Base-by-base conservation (phyloP, 2,113 vertebrate species). In the Panurus biarmicus region DNA sequence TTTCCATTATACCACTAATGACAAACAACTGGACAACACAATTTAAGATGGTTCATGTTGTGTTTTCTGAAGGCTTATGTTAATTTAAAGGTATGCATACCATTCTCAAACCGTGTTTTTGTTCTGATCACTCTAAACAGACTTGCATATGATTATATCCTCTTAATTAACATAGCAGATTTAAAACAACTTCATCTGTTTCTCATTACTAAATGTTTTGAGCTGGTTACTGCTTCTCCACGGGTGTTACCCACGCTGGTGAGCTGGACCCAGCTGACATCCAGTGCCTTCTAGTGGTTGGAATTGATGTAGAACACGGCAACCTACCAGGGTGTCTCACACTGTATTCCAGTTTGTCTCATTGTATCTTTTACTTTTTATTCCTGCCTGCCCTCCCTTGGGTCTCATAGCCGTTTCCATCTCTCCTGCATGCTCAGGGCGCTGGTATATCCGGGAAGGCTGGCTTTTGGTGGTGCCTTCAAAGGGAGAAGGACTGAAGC, bases 371-470 rank as follows among this genome's bases (percentile, higher is more conserved):
- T 40, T 26, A 40, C 11, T 23, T 42, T 44, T 24, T 44, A 51
- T 51, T 50, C 9, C 16, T 14, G 31, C 51, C 35, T 0, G 0
- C 19, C 15, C 13, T 11, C 14, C 5, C 28, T 21, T 18, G 26
- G 15, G 58, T 48, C 64, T 93, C 53, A 94, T 45, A 73, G 28
- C 36, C 87, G 44, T 33, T 17, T 87, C 35, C 85, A 67, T 28
- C 61, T 74, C 70, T 36, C 50, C 25, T 62, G 12, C 57, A 26
- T 44, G 42, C 42, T 26, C 94, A 99, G 99, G 98, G 36, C 98
- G 99, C 70, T 98, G 98, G 98, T 99, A 98, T 90, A 97, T 99
- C 80, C 97, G 97, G 2, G 99, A 99, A 96, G 99, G 99, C 56
- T 99, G 98, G 98, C 97, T 99, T 38, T 95, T 97, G 73, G 96